Conservation (phyloP, 2,113 vertebrate species). For the Xiphophorus couchianus region DNA sequence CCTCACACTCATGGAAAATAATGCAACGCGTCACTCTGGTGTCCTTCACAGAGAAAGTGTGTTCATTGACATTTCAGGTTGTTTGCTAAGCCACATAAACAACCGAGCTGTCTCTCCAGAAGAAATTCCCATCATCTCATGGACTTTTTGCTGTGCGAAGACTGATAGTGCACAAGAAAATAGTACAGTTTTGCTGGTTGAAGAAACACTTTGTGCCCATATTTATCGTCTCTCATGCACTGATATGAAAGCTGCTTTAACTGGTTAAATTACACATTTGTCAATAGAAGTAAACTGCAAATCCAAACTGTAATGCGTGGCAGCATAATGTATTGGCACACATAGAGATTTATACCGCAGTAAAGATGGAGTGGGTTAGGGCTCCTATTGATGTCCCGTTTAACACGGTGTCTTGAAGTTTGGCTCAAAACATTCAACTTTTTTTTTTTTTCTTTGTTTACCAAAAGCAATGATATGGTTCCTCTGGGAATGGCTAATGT, state of each 20-base stretch:
- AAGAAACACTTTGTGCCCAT: slow-evolving; percentile 34
- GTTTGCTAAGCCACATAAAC: slow-evolving; percentile 72
- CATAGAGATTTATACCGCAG: slow-evolving; percentile 26
- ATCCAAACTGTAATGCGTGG: slow-evolving; percentile 22
- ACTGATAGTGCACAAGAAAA: slow-evolving; percentile 45
- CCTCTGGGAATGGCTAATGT: slow-evolving; percentile 47
- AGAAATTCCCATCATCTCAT: slow-evolving; percentile 60
- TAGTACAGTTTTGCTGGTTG: slow-evolving; percentile 47
- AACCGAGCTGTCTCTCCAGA: slow-evolving; percentile 39
- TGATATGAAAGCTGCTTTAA: slow-evolving; percentile 44
- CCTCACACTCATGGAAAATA: slow-evolving; percentile 73
- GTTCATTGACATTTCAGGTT: slow-evolving; percentile 77
- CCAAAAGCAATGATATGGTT: slow-evolving; percentile 40
- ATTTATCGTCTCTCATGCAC: slow-evolving; percentile 27
- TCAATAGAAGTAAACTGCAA: slow-evolving; percentile 50
- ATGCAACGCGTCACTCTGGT: slow-evolving; percentile 70
- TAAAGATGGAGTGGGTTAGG: slow-evolving; percentile 1
- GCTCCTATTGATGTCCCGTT: slow-evolving; percentile 50
- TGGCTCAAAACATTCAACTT: slow-evolving; percentile 36
- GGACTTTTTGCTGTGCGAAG: slow-evolving; percentile 38
- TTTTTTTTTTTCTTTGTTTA: slow-evolving; percentile 58
- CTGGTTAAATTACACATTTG: slow-evolving; percentile 36
- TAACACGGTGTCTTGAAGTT: slow-evolving; percentile 54
- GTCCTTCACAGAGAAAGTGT: slow-evolving; percentile 80
- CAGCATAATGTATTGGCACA: slow-evolving; percentile 43